Base-by-base conservation (phyloP, 2,888 invertebrate genomes). In the Mesorhabditis belari region DNA sequence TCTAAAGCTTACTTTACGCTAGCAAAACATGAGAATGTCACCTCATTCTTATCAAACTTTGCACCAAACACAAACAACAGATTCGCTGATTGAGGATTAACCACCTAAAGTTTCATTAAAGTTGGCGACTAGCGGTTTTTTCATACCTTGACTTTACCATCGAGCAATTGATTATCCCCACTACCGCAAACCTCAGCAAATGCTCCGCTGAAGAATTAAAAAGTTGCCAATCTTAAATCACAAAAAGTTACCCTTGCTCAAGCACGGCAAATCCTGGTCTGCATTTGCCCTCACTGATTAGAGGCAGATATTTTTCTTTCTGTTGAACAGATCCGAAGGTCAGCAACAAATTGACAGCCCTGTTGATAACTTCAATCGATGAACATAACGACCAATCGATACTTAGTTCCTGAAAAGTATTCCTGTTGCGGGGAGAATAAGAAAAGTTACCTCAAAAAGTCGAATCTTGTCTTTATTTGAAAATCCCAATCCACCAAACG, bases 401-500 rank as follows among this genome's bases (percentile, higher is more conserved):
- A 3, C 66, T 65, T 5, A 74, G 58, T 27, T 73, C 74, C 66
- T 71, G 55, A 65, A 53, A n/a, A 58, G 50, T 60, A 5, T 24
- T 23, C 24, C 0, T 25, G 19, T 53, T 25, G 29, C 1, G 17
- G 51, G 23, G 50, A 59, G 4, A n/a, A 5, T 3, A 19, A n/a
- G 23, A 21, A 23, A 49, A 49, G 19, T 49, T 27, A 71, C 70
- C 67, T 79, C 79, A 55, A 69, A 70, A 26, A 80, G 60, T 35
- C 67, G 66, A 27, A 71, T 61, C 44, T 72, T 44, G 58, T 78
- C 77, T 64, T 80, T 80, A 49, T 73, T 64, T n/a, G 65, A 66
- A 67, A 80, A 68, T 19, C 67, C 73, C 24, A 71, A 50, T n/a
- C 79, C 79, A n/a, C 70, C 77, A 57, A 66, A 80, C 5, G 73